Percentiles rank a stretch among this genome's conserved stretches.
phyloP scores from a whole-genome alignment of 2,113 vertebrate species.

The Nyctereutes procyonoides region DNA sequence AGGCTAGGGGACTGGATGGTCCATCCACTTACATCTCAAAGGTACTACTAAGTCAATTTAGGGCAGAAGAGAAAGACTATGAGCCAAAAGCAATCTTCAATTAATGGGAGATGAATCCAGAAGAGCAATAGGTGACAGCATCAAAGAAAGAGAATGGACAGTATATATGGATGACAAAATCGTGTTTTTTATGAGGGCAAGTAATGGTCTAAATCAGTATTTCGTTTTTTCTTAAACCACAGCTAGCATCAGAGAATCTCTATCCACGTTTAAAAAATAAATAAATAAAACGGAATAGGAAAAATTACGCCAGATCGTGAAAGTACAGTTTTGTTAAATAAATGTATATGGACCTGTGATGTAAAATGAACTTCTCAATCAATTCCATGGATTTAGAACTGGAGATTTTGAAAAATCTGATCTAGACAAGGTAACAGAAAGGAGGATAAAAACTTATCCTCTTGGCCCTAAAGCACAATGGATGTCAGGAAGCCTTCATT shows the following conservation, averaged over 20 bases:
- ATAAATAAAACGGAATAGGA: background rate
- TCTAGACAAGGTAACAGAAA: background rate
- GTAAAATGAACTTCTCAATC: slow-evolving; percentile 50
- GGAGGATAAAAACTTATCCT: background rate
- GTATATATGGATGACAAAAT: slow-evolving; percentile 39
- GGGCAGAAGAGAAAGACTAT: slow-evolving; percentile 11
- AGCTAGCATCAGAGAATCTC: background rate
- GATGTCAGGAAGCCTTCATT: background rate
- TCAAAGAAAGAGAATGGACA: background rate
- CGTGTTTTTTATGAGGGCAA: background rate
- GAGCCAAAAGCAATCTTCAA: slow-evolving; percentile 25
- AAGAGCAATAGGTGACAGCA: background rate
- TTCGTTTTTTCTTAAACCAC: background rate
- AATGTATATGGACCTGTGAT: background rate
- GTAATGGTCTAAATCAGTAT: background rate
- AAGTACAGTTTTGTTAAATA: background rate
- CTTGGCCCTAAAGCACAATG: background rate
- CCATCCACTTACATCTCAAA: background rate
- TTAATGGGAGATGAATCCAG: slow-evolving; percentile 51
- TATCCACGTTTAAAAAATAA: background rate
- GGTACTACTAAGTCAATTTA: slow-evolving; percentile 29
- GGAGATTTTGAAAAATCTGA: background rate
- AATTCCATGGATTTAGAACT: slow-evolving; percentile 4
- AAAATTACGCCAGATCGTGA: background rate
- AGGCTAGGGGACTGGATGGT: background rate